phyloP scores from a whole-genome alignment of 2,113 vertebrate genomes.

The Entomyzon cyanotis region DNA sequence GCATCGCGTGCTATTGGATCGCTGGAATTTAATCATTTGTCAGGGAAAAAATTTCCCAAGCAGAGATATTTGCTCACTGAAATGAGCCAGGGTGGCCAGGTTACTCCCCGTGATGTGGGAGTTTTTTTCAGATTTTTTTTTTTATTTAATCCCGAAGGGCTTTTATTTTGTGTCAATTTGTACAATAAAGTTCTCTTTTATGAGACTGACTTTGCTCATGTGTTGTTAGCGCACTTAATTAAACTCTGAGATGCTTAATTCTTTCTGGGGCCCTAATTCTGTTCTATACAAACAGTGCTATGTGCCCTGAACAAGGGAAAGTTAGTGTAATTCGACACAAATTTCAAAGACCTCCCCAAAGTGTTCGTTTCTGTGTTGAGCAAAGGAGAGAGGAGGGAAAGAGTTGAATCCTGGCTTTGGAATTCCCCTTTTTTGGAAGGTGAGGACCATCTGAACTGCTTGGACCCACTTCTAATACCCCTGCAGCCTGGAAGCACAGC shows the following conservation, averaged over 20 bases:
- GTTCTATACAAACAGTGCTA: not conserved
- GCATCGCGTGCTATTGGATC: constrained; percentile 2
- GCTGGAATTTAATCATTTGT: constrained; percentile 25
- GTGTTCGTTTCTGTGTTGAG: not conserved
- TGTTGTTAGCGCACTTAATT: not conserved
- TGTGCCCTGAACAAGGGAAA: not conserved
- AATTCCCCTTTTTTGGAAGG: not conserved
- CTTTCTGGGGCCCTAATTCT: not conserved
- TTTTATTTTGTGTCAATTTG: constrained; percentile 15
- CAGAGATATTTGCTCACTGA: not conserved
- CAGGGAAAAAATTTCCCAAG: constrained; percentile 2
- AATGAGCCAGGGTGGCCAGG: not conserved
- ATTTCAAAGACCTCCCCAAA: not conserved
- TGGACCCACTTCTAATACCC: not conserved
- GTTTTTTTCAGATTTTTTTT: not conserved
- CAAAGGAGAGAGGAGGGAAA: not conserved
- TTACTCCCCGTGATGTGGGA: not conserved
- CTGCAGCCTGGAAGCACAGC: not conserved
- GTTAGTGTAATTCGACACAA: not conserved
- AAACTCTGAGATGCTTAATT: constrained; percentile 1
- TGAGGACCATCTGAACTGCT: not conserved
- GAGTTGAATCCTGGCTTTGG: not conserved
- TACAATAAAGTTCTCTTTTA: constrained; percentile 41
- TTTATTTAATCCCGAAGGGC: not conserved
- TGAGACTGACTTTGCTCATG: not conserved